phyloP scores from a whole-genome alignment of 2,113 vertebrate species.

The Origma solitaria region DNA sequence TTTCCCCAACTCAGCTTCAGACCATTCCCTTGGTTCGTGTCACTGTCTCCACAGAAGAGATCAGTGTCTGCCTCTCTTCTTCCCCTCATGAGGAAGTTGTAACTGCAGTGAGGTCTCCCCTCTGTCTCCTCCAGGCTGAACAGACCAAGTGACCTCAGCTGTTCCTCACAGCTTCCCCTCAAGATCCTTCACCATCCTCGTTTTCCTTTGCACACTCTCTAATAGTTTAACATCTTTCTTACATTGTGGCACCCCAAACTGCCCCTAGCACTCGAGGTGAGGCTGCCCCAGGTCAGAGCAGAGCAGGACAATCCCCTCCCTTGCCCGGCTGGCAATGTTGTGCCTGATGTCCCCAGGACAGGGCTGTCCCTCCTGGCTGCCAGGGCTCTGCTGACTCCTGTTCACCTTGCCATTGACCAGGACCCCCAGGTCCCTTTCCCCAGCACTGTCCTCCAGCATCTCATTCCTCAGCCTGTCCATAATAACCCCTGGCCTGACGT shows the following conservation, averaged over 20 bases:
- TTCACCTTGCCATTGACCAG: fast-evolving
- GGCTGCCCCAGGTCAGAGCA: background rate
- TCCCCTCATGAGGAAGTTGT: fast-evolving
- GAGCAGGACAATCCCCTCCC: background rate
- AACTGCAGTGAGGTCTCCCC: background rate
- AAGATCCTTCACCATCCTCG: fast-evolving
- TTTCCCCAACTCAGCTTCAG: background rate
- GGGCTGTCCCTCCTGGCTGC: background rate
- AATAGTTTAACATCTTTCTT: background rate
- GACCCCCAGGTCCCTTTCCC: background rate
- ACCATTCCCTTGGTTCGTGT: background rate
- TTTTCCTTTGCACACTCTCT: background rate
- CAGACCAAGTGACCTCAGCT: background rate
- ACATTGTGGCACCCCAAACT: fast-evolving
- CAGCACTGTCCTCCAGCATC: fast-evolving
- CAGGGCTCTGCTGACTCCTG: background rate
- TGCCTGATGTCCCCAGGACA: background rate
- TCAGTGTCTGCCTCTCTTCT: fast-evolving
- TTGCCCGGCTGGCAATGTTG: background rate
- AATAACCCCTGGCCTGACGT: background rate
- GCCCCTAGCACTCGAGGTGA: background rate
- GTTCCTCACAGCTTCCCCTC: background rate
- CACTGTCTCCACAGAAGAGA: background rate
- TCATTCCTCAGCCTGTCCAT: background rate
- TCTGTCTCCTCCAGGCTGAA: background rate